Percentiles rank a stretch among this genome's conserved stretches.
phyloP scores from a whole-genome alignment of 2,888 invertebrate species.

The Balanococcus diminutus region DNA sequence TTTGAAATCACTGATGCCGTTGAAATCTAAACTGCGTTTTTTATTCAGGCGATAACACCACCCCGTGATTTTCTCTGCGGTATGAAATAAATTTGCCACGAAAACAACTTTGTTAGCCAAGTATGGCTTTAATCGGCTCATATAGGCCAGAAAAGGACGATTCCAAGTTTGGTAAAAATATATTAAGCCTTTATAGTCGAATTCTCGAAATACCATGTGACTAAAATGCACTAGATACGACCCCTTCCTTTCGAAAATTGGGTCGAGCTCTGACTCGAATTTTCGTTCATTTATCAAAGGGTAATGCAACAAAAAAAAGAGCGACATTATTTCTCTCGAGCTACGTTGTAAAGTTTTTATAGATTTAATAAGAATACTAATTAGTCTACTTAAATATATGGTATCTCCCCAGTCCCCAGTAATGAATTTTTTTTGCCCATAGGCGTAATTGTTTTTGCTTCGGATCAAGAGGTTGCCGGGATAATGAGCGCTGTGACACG shows the following conservation, averaged over 20 bases:
- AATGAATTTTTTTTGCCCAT: conserved; percentile 58
- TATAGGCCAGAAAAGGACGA: background rate
- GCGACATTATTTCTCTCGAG: background rate
- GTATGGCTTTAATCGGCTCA: background rate
- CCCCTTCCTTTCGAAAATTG: background rate
- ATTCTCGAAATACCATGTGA: background rate
- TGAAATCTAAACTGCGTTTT: too few species aligned
- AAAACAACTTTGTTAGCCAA: background rate
- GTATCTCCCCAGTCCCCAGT: too few species aligned
- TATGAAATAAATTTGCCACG: background rate
- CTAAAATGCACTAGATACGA: background rate
- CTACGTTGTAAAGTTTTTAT: background rate
- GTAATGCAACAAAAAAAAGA: background rate
- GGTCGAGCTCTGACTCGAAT: background rate
- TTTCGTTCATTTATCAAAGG: background rate
- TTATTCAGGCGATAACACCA: too few species aligned
- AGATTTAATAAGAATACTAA: background rate
- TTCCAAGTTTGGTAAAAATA: background rate
- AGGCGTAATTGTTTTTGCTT: conserved; percentile 95
- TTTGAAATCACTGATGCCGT: too few species aligned
- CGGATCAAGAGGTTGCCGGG: conserved; percentile 95
- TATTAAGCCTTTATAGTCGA: background rate
- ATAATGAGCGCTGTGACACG: conserved; percentile 91
- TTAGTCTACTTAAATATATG: background rate
- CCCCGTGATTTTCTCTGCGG: background rate